These are phyloP conservation scores for Pelusios castaneus DNA, from an alignment of 2,113 vertebrate genomes.

Conservation along the genomic window DNA sequence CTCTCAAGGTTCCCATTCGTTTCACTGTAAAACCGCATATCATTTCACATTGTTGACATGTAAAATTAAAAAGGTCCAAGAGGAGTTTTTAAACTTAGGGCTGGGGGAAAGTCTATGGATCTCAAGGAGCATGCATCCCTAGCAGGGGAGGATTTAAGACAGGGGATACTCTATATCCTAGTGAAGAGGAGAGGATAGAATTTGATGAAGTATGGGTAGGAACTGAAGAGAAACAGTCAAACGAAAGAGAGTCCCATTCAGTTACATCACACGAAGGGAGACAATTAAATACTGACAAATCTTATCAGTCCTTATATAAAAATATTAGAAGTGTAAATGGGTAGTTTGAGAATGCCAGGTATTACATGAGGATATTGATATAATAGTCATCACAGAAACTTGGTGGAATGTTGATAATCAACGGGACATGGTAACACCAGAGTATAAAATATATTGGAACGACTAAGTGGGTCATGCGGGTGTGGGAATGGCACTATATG, in stretches of 20 bases:
- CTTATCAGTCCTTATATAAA: not conserved
- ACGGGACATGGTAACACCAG: not conserved
- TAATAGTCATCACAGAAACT: not conserved
- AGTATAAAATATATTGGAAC: not conserved
- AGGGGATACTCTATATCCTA: not conserved
- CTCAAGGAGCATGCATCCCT: not conserved
- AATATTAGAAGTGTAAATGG: not conserved
- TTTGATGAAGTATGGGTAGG: not conserved
- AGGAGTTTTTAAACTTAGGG: not conserved
- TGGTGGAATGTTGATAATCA: not conserved
- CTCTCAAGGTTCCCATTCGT: not conserved
- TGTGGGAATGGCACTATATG: not conserved
- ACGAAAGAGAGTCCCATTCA: not conserved
- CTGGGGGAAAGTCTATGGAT: not conserved
- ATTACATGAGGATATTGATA: not conserved
- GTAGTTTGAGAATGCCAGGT: not conserved
- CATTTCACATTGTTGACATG: not conserved
- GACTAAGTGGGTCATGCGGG: not conserved
- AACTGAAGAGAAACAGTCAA: not conserved
- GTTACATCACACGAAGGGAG: not conserved
- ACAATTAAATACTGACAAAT: not conserved
- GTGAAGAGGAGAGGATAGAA: not conserved
- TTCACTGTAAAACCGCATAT: not conserved
- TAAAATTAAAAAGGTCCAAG: not conserved
- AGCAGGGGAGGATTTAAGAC: not conserved